Base-by-base conservation (phyloP, 2,888 invertebrate species). In the Meiosimyza platycephala region DNA sequence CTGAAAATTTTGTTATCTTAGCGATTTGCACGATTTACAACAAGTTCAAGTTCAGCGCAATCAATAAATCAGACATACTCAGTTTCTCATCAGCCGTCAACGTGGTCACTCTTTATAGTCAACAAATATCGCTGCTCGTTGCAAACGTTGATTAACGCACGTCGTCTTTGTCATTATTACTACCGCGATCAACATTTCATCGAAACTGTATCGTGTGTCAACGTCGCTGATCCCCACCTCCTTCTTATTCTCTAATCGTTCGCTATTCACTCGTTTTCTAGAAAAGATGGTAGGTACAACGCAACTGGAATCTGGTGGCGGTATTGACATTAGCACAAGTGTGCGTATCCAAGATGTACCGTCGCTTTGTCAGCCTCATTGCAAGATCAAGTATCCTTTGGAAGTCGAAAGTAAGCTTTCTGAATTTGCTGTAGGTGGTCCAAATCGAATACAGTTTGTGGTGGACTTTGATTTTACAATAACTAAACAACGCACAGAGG, bases 381-480 rank as follows among this genome's bases (percentile, higher is more conserved):
- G 86, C 78, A 78, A 84, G 86, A 91, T 92, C 71, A 90, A 88
- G 78, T 86, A 91, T 80, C 85, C 85, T 9, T 83, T 85, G 40
- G 80, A 79, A 11, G 90, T 93, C 12, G 88, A 91, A 76, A 83
- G 85, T 60, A 89, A 90, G 55, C 88, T 93, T 16, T 89, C 89
- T 73, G 88, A 89, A 76, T 88, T 93, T 62, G 83, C 90, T 1
- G 78, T 82, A 62, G 92, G 89, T 63, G 92, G 92, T 11, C 84
- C 89, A 33, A 87, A 88, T n/a, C 91, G 91, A 76, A 86, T 95
- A 74, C 92, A 96, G 90, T 89, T 97, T 48, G 94, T 97, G 0
- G 93, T 95, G 0, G 97, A 97, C 86, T 97, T 97, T 85, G 97
- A 97, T 85, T 91, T 92, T 80, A 97, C 97, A 1, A 88, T 97